Evolutionary conservation across 2,888 invertebrate genomes (phyloP).

Genomic region (Ochropleura leucogaster): DNA sequence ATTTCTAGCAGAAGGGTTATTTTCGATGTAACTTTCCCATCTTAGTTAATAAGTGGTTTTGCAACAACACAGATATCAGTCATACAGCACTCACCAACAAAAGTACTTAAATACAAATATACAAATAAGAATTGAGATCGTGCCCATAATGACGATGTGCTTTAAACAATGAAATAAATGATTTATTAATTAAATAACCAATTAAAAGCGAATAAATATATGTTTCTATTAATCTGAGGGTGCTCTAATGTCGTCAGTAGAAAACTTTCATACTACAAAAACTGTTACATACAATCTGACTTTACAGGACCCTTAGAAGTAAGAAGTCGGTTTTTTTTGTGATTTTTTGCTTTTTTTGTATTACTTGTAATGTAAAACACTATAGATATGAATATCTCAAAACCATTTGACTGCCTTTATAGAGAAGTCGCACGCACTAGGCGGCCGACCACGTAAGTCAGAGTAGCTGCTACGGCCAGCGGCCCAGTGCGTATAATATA

Average conservation of each 20-base stretch:
- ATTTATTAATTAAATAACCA: conserved; percentile 59
- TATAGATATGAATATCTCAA: conserved; percentile 59
- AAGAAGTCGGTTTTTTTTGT: conserved; percentile 55
- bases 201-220: conserved; percentile 63
- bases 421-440: conserved; percentile 33
- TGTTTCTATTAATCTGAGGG: conserved; percentile 48
- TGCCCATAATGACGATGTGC: conserved; percentile 82
- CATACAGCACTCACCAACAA: conserved; percentile 69
- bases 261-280: conserved; percentile 28
- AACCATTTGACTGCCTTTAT: conserved; percentile 53
- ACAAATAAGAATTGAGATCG: conserved; percentile 86
- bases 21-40: conserved; percentile 35
- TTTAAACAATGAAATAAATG: conserved; percentile 65
- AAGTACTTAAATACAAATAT: conserved; percentile 80
- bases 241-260: conserved; percentile 33
- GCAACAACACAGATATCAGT: conserved; percentile 65
- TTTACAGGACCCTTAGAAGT: conserved; percentile 46
- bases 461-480: conserved; percentile 26
- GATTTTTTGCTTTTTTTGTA: conserved; percentile 62
- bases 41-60: conserved; percentile 38
- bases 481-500: conserved; percentile 30
- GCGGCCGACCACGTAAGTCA: conserved; percentile 19
- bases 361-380: conserved; percentile 64
- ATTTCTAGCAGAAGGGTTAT: conserved; percentile 29
- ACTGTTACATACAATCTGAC: conserved; percentile 28